Conservation (phyloP, 2,797 vertebrate genomes). For the Pogonophryne albipinna region DNA sequence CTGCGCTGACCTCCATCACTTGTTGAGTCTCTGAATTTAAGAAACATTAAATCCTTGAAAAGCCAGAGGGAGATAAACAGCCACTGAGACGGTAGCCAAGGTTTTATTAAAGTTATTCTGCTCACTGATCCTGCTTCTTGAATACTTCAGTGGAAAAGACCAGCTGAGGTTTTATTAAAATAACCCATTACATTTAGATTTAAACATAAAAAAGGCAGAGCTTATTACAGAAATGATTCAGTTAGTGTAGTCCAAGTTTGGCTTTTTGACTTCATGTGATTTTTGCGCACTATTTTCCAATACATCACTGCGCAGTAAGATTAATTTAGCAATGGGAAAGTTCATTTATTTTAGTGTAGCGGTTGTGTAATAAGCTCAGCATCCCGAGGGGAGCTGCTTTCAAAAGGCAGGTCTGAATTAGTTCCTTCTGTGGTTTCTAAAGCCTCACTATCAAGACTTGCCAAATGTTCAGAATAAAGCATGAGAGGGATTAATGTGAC, state of each 20-base stretch:
- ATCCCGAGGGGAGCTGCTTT: slow-evolving; percentile 5
- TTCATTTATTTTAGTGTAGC: slow-evolving; percentile 11
- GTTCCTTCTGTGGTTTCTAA: slow-evolving; percentile 6
- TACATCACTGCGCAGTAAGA: not conserved
- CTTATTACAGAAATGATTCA: not conserved
- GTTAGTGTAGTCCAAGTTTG: not conserved
- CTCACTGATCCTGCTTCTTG: not conserved
- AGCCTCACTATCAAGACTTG: too few relatives aligned
- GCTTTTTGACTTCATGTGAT: not conserved
- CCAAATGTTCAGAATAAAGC: not conserved
- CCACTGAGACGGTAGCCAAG: slow-evolving; percentile 10
- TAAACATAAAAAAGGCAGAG: not conserved
- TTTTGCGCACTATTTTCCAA: not conserved
- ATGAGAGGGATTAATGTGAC: not conserved
- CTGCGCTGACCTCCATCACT: slow-evolving; percentile 44
- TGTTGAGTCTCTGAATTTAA: slow-evolving; percentile 63
- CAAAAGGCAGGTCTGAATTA: slow-evolving; percentile 29
- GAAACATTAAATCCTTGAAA: slow-evolving; percentile 58
- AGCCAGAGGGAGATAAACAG: slow-evolving; percentile 21
- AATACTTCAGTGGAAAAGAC: not conserved
- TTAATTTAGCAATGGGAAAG: slow-evolving; percentile 16
- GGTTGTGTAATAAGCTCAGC: not conserved
- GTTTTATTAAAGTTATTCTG: not conserved
- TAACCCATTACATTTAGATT: not conserved
- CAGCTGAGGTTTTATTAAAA: not conserved